Percentiles rank a stretch among this genome's conserved stretches.
Evolutionary conservation across 1,140 invertebrate species (phyloP).

Genomic region (Musca domestica): DNA sequence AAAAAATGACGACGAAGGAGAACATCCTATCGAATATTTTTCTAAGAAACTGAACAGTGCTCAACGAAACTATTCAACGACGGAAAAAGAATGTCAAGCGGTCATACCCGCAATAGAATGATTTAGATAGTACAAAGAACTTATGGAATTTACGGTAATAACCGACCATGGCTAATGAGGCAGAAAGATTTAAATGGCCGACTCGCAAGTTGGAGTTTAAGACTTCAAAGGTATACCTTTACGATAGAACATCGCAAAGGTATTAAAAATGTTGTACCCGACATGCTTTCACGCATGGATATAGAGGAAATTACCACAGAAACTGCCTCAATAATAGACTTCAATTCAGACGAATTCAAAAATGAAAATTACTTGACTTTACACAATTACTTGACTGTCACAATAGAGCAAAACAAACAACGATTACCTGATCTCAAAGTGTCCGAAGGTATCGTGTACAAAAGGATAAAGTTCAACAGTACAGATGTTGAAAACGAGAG

Average conservation of each 20-base stretch:
- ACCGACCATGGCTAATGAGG: conserved; percentile 42
- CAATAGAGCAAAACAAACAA: no score
- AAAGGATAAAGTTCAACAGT: no score
- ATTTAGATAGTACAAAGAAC: conserved; percentile 53
- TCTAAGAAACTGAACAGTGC: no score
- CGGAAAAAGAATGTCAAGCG: conserved; percentile 54
- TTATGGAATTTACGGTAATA: conserved; percentile 45
- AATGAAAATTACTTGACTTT: no score
- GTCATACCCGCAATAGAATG: conserved; percentile 52
- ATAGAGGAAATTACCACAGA: neutral
- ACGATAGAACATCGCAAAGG: conserved; percentile 51
- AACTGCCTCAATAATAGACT: no score
- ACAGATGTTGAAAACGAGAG: no score
- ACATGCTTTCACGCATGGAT: conserved; percentile 37
- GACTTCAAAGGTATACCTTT: conserved; percentile 33
- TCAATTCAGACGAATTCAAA: no score
- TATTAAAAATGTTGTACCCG: conserved; percentile 42
- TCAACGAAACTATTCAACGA: conserved; percentile 32
- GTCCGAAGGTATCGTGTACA: no score
- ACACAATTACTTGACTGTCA: no score
- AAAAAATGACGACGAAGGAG: conserved; percentile 38
- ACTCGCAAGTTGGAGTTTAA: conserved; percentile 41
- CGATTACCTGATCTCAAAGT: no score
- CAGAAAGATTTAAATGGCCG: conserved; percentile 36
- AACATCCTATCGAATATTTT: conserved; percentile 26